A percentile compares a stretch with the other conserved stretches of the same genome.
phyloP scores from a whole-genome alignment of 2,113 vertebrate species.

The Eulemur rufifrons region DNA sequence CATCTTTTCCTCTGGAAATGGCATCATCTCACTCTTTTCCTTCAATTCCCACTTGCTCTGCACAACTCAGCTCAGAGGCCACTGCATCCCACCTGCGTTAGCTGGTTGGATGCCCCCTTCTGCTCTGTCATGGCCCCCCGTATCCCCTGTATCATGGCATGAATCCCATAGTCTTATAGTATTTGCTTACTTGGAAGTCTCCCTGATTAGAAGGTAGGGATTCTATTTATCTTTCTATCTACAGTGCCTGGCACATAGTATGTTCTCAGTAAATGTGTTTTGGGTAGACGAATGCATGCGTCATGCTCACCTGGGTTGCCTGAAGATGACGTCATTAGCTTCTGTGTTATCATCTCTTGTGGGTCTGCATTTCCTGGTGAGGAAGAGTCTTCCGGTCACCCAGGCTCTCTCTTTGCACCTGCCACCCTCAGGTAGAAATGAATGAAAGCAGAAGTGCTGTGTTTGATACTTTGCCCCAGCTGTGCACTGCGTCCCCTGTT shows the following conservation, averaged over 20 bases:
- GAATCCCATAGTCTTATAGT: not conserved
- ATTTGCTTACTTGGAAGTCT: not conserved
- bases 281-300: not conserved
- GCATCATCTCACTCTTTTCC: not conserved
- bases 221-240: not conserved
- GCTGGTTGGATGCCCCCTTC: not conserved
- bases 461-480: not conserved
- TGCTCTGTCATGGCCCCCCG: not conserved
- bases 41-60: not conserved
- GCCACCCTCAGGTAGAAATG: not conserved
- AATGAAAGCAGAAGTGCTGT: not conserved
- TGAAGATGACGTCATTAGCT: not conserved
- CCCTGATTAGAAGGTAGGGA: not conserved
- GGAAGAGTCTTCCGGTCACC: not conserved
- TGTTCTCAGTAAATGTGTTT: not conserved
- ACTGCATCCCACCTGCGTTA: not conserved
- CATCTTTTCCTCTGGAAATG: not conserved
- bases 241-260: not conserved
- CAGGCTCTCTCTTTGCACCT: not conserved
- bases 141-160: not conserved
- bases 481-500: accelerated
- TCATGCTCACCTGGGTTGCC: not conserved
- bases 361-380: not conserved
- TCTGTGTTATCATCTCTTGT: not conserved
- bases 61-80: not conserved